Evolutionary conservation across 2,797 vertebrate species (phyloP).

Genomic region (Poecilia velifera): DNA sequence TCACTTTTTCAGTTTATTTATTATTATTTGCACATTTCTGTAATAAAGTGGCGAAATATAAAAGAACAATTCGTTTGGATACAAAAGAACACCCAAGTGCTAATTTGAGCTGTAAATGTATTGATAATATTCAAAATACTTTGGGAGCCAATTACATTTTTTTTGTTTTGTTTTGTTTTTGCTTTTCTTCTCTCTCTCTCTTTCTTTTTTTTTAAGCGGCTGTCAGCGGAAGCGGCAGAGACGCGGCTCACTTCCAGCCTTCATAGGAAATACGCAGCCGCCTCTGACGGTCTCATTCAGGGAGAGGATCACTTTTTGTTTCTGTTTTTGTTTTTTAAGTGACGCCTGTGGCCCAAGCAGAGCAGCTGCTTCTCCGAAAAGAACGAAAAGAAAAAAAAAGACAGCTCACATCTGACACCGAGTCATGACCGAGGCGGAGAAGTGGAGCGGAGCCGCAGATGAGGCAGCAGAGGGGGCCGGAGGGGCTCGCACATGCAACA

Average conservation of each 20-base stretch:
- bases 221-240: slow-evolving; percentile 41
- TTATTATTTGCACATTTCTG: neutral
- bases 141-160: slow-evolving; percentile 7
- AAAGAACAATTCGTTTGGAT: neutral
- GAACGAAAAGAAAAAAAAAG: neutral
- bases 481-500: slow-evolving; percentile 67
- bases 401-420: slow-evolving; percentile 45
- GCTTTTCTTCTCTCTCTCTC: too few relatives aligned
- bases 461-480: slow-evolving; percentile 51
- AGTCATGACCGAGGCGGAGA: slow-evolving; percentile 45
- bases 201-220: neutral
- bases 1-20: neutral
- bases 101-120: neutral
- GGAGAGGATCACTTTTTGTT: slow-evolving; percentile 65
- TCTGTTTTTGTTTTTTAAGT: slow-evolving; percentile 61
- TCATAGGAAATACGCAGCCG: slow-evolving; percentile 66
- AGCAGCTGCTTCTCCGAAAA: slow-evolving; percentile 51
- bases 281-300: slow-evolving; percentile 44
- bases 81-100: neutral
- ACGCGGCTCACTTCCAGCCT: slow-evolving; percentile 41
- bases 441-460: slow-evolving; percentile 59
- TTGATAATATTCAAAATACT: neutral
- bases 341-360: slow-evolving; percentile 50
- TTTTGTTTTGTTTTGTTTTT: neutral
- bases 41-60: neutral